Evolutionary conservation across 2,797 vertebrate genomes (phyloP).

Genomic region (Bryconaethiops microstoma): DNA sequence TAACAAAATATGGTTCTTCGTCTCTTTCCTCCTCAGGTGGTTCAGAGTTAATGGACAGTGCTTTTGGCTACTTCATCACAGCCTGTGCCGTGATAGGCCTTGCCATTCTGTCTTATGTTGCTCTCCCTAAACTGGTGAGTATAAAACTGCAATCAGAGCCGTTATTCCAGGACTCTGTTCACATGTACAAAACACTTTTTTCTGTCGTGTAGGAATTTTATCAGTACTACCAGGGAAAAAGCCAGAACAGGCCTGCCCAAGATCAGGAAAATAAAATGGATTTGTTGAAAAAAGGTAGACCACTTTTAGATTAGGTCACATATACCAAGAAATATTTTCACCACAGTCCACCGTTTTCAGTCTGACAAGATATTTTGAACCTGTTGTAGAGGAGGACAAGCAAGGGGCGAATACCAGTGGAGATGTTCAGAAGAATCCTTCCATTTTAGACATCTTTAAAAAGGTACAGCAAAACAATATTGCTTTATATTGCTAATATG

Average conservation of each 20-base stretch:
- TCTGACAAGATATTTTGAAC: neutral
- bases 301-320: no score
- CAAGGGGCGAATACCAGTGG: neutral
- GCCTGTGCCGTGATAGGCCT: constrained; percentile 77
- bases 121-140: constrained; percentile 77
- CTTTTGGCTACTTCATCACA: constrained; percentile 85
- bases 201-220: constrained; percentile 81
- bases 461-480: constrained; percentile 71
- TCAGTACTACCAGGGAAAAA: constrained; percentile 78
- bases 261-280: constrained; percentile 65
- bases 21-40: constrained; percentile 68
- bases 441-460: constrained; percentile 81
- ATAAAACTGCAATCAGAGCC: neutral
- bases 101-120: constrained; percentile 70
- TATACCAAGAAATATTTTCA: neutral
- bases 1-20: neutral
- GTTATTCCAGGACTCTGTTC: neutral
- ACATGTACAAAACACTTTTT: neutral
- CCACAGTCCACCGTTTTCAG: neutral
- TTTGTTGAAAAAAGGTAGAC: constrained; percentile 78
- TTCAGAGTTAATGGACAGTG: constrained; percentile 72
- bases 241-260: constrained; percentile 28
- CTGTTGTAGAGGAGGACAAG: constrained; percentile 50
- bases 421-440: constrained; percentile 52
- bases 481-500: no score